Base-by-base conservation (phyloP, 2,797 vertebrate genomes). In the Pelobates cultripes region DNA sequence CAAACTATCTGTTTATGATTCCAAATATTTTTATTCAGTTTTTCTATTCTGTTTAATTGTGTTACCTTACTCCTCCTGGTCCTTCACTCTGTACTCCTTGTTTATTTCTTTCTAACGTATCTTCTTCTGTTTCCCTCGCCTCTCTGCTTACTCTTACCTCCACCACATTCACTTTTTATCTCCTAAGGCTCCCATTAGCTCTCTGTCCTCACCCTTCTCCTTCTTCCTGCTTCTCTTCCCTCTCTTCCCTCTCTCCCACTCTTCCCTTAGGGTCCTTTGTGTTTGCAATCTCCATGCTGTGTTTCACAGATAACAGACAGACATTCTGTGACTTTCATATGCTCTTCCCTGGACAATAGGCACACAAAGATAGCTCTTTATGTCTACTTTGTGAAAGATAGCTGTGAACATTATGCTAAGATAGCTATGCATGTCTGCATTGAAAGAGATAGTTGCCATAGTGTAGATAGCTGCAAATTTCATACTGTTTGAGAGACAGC, bases 251-350 rank as follows among this genome's bases (percentile, higher is more conserved):
- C 67, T 51, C n/a, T 40, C 44, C 41, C 70, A 51, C 70, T 28
- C 17, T n/a, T 51, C 45, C n/a, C 73, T 28, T 10, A 15, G 79
- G 66, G 43, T 17, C 70, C 14, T 75, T 44, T 74, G 73, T 81
- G 51, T 70, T 75, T 75, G 73, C 79, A 15, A 63, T 43, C 69
- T 43, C 40, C 4, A 57, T 55, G 77, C 60, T 77, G 10, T 28
- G 64, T 84, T 82, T 85, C 78, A 60, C 71, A 90, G 89, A 90
- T 92, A 89, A 90, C 89, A 86, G 89, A 88, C 84, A 86, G 85
- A 75, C 82, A 80, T 79, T 85, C 86, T 82, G 77, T 87, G 91
- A 90, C 89, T 91, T 90, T 89, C 86, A 88, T 86, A 87, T 89
- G 88, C 87, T 89, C 87, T 90, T 88, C 55, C 43, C 15, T 76